Evolutionary conservation across 2,797 vertebrate genomes (phyloP), one percentile per base, ranked within the genome.

Genomic region (Intellagama lesueurii): DNA sequence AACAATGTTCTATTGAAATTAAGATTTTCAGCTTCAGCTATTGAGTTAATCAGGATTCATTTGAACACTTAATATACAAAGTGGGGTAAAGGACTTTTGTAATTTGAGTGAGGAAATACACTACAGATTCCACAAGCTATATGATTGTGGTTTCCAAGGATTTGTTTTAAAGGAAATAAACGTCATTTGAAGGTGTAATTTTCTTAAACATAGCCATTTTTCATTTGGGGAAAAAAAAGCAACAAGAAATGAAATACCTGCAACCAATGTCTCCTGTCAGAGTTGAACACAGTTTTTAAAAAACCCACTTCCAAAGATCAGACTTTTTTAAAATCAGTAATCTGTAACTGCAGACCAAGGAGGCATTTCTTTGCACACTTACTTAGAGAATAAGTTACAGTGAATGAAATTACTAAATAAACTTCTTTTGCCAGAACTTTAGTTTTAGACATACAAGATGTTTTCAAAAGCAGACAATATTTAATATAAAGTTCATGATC

Each of bases 171-270:
- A 88, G 52, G 19, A 81, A 73, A 5, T 66, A 40, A 81, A 40
- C n/a, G 9, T 40, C 24, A 75, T 82, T 88, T 88, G 35, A 88
- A 84, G 44, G n/a, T 49, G 16, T 83, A 70, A 9, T 70, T 30
- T n/a, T 52, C 32, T 26, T 49, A 69, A 72, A n/a, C 8, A 26
- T 17, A 30, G 12, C 9, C 11, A 83, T 7, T 5, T 83, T 30
- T 11, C 35, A 30, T 49, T 32, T 49, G 47, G 66, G 8, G 19
- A 44, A 40, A 44, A 40, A 44, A 24, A 44, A 8, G 4, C 30
- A 73, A 73, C 22, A 82, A 7, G 69, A 75, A 88, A 40, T 47
- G 47, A 4, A 75, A 24, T 22, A 4, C 19, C 44, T 40, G 14
- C 47, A 78, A 28, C 52, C 52, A 56, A 56, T 56, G 52, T 56